These are phyloP conservation scores for Ectropis grisescens DNA, from an alignment of 1,140 invertebrate genomes.

Conservation along the genomic window DNA sequence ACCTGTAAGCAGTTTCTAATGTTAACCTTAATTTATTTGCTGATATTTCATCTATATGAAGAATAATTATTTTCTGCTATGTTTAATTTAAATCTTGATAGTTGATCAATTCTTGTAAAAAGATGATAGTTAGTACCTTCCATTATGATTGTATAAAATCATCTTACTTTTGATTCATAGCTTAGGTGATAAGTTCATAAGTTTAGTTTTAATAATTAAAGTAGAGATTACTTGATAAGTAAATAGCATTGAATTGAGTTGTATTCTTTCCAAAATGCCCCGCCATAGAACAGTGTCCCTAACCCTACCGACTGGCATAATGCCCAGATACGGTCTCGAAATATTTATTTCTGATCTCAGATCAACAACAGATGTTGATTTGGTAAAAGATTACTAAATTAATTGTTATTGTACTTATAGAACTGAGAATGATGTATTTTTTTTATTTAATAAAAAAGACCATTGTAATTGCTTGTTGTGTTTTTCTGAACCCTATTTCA, in stretches of 20 bases:
- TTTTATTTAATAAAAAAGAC: conserved; percentile 62
- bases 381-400: conserved; percentile 63
- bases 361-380: conserved; percentile 54
- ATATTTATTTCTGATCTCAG: conserved; percentile 61
- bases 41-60: neutral
- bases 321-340: no score
- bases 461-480: conserved; percentile 31
- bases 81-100: conserved; percentile 17
- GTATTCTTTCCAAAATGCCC: no score
- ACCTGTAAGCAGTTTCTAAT: no score
- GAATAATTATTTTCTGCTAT: conserved; percentile 13
- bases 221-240: conserved; percentile 22
- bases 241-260: conserved; percentile 8
- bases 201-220: conserved; percentile 8
- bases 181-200: conserved; percentile 16
- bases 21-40: conserved; percentile 19
- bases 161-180: conserved; percentile 6
- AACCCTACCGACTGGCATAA: no score
- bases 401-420: conserved; percentile 67
- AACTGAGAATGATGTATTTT: conserved; percentile 61
- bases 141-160: conserved; percentile 28
- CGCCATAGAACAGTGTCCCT: no score
- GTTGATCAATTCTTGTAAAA: conserved; percentile 19
- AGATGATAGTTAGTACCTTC: conserved; percentile 27
- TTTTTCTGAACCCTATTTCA: no score